These are phyloP conservation scores for Leucozona laternaria DNA, from an alignment of 2,888 invertebrate species.

Conservation along the genomic window DNA sequence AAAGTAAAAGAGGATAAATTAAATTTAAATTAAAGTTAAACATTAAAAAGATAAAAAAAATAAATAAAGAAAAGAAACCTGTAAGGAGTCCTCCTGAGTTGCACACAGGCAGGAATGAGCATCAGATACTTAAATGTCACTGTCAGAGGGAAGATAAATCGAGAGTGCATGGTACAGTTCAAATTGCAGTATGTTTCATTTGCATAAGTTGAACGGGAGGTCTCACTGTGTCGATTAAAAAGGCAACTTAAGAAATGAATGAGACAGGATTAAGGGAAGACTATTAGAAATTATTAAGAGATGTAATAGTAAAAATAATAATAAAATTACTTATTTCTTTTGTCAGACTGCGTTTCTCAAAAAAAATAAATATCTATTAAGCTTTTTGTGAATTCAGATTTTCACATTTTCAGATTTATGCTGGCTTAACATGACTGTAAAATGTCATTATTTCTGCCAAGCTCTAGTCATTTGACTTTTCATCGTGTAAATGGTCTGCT, in stretches of 20 bases:
- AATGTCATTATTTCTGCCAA: no score
- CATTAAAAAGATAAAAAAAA: constrained; percentile 41
- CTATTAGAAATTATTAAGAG: neutral
- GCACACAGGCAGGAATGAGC: constrained; percentile 4
- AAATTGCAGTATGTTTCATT: constrained; percentile 48
- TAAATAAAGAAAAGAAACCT: constrained; percentile 21
- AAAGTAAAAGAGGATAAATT: constrained; percentile 54
- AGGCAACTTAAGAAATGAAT: neutral
- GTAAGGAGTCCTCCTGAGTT: constrained; percentile 27
- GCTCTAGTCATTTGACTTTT: no score
- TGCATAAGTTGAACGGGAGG: constrained; percentile 34
- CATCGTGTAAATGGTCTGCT: no score
- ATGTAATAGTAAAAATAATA: no score
- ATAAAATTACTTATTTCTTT: no score
- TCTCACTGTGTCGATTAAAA: constrained; percentile 9
- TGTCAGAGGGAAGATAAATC: constrained; percentile 69
- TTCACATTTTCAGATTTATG: no score
- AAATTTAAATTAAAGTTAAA: constrained; percentile 70
- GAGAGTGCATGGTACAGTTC: constrained; percentile 54
- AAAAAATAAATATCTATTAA: no score
- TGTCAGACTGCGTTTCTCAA: no score
- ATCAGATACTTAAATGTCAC: constrained; percentile 68
- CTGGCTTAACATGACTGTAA: no score
- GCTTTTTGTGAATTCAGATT: no score
- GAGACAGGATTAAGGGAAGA: neutral